Evolutionary conservation across 1,140 invertebrate species (phyloP), one percentile per base, ranked within the genome.

Genomic region (Parapsyche elsis): DNA sequence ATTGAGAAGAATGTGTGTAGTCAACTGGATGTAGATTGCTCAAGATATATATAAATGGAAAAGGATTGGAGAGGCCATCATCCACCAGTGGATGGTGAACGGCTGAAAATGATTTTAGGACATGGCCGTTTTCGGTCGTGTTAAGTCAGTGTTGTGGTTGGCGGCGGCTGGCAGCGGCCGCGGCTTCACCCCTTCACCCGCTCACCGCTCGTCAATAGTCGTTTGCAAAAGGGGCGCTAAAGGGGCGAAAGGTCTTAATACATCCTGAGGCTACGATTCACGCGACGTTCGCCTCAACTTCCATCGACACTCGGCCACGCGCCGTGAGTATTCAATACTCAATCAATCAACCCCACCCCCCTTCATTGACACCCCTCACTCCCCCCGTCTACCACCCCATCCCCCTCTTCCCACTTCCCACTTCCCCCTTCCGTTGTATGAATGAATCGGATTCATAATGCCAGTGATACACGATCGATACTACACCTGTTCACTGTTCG

Each of bases 131-230:
- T 2, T 53, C 12, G 2, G 49, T 12, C 2, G 49, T 12, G 16
- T 53, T 53, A 12, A 10, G 49, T 53, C 49, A 12, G 59, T 61
- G 67, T 71, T 38, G 67, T 45, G 67, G 67, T 49, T 14, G 44
- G 71, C 71, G 74, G 46, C 53, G 71, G 74, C 49, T 19, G 44
- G 44, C 45, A 23, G 74, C 23, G 53, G 49, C 14, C 10, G 19
- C 7, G 9, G 16, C 46, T 7, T 0, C 26, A 71, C 1, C 24
- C 1, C 26, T 30, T 30, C 24, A 7, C 2, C 64, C 10, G 38
- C 14, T 14, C 59, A 16, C 2, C 10, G 49, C 10, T 12, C 61
- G 61, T 7, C 24, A 12, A 5, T 21, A 5, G 61, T 5, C 21
- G 61, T 16, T 67, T 16, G 26, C 7, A 21, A 26, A 70, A 30